These are phyloP conservation scores for Hipposideros larvatus DNA, from an alignment of 2,797 vertebrate species.

Conservation along the genomic window DNA sequence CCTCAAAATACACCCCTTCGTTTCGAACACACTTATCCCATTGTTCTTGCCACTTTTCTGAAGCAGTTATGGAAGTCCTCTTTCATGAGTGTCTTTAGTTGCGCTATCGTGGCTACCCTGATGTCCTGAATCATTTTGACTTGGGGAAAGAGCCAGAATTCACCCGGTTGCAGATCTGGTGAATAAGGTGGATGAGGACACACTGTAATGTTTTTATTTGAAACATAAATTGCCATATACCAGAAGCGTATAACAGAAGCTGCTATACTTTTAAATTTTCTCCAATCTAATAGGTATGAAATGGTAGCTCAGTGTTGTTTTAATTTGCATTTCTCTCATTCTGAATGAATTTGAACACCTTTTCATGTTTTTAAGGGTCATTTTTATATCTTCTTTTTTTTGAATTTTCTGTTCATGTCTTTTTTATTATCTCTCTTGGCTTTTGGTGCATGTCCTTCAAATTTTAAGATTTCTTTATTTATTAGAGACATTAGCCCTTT, in stretches of 20 bases:
- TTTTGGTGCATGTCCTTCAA: neutral
- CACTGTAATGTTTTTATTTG: too few relatives aligned
- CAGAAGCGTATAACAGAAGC: neutral
- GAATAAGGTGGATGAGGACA: too few relatives aligned
- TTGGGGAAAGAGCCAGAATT: too few relatives aligned
- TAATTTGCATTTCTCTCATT: slow-evolving; percentile 19
- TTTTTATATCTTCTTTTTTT: neutral
- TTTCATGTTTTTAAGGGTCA: neutral
- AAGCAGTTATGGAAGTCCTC: too few relatives aligned
- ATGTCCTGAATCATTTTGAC: too few relatives aligned
- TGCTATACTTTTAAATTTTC: neutral
- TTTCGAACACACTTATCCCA: too few relatives aligned
- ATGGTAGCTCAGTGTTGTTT: neutral
- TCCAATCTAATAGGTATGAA: neutral
- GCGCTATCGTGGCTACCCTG: too few relatives aligned
- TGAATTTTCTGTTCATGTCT: neutral
- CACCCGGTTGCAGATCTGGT: too few relatives aligned
- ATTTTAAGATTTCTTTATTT: neutral
- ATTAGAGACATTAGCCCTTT: neutral
- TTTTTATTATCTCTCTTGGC: neutral
- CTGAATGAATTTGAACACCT: neutral
- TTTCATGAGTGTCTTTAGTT: too few relatives aligned
- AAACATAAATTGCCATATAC: too few relatives aligned
- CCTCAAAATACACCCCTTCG: too few relatives aligned
- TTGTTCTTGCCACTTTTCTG: too few relatives aligned